These are phyloP conservation scores for Platycheirus rosarum DNA, from an alignment of 2,888 invertebrate species.

Conservation along the genomic window DNA sequence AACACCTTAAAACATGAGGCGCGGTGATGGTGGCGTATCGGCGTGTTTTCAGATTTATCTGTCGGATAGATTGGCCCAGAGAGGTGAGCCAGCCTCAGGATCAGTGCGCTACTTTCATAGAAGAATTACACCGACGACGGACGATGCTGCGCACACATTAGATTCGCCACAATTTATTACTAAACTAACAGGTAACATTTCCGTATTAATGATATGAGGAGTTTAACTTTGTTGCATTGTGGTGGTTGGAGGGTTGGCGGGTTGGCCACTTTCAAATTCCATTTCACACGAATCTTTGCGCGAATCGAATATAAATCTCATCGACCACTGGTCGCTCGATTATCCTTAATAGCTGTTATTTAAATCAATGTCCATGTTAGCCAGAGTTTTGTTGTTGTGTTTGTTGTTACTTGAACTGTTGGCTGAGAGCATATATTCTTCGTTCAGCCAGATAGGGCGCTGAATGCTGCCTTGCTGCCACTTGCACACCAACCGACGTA, in stretches of 20 bases:
- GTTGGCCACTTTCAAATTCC: conserved; percentile 60
- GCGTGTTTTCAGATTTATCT: conserved; percentile 46
- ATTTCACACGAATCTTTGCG: conserved; percentile 40
- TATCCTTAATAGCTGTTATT: conserved; percentile 80
- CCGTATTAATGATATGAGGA: conserved; percentile 32
- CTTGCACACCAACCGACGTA: conserved; percentile 29
- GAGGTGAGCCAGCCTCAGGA: conserved; percentile 41
- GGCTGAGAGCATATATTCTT: neutral
- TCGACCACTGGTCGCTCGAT: conserved; percentile 70
- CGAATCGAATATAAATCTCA: conserved; percentile 64
- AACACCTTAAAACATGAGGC: conserved; percentile 47
- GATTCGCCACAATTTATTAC: conserved; percentile 63
- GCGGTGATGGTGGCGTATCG: conserved; percentile 1
- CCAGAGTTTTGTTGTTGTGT: no score
- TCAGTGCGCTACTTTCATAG: conserved; percentile 30
- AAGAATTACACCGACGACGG: conserved; percentile 36
- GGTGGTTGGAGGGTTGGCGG: neutral
- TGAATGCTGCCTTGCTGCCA: neutral
- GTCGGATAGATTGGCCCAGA: conserved; percentile 56
- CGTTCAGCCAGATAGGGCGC: neutral
- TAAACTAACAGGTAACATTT: conserved; percentile 50
- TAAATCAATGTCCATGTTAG: conserved; percentile 79
- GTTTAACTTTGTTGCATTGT: neutral
- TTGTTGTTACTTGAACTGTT: conserved; percentile 14
- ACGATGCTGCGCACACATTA: conserved; percentile 43